Evolutionary conservation across 2,113 vertebrate genomes (phyloP), one percentile per base, ranked within the genome.

Genomic region (Tenrec ecaudatus): DNA sequence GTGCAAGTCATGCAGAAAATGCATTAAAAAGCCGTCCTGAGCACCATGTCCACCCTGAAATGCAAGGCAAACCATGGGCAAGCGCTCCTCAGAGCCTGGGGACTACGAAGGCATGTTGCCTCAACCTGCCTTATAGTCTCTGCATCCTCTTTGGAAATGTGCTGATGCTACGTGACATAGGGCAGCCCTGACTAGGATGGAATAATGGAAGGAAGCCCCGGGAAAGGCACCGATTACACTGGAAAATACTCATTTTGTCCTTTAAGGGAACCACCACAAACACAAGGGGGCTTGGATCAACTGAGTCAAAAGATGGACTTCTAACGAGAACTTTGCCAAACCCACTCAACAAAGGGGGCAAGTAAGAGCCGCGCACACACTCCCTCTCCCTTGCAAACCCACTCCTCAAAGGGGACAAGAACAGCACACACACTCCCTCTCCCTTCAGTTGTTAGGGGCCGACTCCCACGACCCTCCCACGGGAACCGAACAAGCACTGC

Each of bases 241-340:
- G 76, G 64, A 71, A 88, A 94, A 27, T 9, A 71, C 15, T 53
- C 80, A 20, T 2, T 94, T 89, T 82, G 38, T 64, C 89, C 92
- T 89, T 47, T 19, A 95, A 88, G 91, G 93, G 22, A 92, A 95
- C 94, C 85, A 40, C 57, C 64, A 84, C 16, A 89, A 40, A 79
- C 40, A 38, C n/a, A 86, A 90, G 78, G 47, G 60, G 7, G 60
- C 60, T 22, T 62, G 60, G 60, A 62, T 22, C 60, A 62, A 20
- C 19, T 19, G 16, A 62, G 4, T 62, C 22, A 62, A 62, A 62
- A 22, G 22, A 62, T 62, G 60, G 60, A 2, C 16, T 62, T 60
- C 15, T 60, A 19, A 3, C 58, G 15, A 15, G 20, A 8, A 60
- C 58, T 60, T 22, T 62, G 16, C 12, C 16, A 19, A 23, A 23